Evolutionary conservation across 2,888 invertebrate species (phyloP).

Genomic region (Schizotus pectinicornis): DNA sequence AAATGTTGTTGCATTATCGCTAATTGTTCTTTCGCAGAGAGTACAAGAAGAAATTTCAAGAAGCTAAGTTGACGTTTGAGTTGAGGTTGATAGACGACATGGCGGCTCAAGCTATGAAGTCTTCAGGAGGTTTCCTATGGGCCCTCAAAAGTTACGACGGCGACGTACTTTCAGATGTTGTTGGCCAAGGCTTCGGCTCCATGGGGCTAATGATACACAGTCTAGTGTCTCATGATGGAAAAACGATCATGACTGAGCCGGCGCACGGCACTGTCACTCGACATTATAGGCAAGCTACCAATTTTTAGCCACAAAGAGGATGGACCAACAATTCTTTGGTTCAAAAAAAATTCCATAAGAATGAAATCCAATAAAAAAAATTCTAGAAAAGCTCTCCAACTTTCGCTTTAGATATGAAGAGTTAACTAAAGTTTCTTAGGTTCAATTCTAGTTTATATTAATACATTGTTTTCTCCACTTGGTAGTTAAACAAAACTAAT

Average conservation of each 20-base stretch:
- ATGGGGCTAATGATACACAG: constrained; percentile 89
- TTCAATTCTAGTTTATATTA: too few species aligned
- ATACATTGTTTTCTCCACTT: too few species aligned
- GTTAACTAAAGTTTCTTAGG: too few species aligned
- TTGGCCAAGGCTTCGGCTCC: constrained; percentile 77
- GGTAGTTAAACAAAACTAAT: not conserved
- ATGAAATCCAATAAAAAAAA: too few species aligned
- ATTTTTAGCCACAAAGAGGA: too few species aligned
- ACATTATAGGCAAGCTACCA: constrained; percentile 66
- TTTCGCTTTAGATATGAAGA: too few species aligned
- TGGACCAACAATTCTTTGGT: too few species aligned
- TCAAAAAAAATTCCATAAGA: too few species aligned
- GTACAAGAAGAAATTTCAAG: constrained; percentile 75
- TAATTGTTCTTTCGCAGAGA: constrained; percentile 56
- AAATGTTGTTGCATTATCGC: not conserved
- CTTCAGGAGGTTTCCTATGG: constrained; percentile 85
- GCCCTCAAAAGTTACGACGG: constrained; percentile 91
- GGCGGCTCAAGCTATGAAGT: constrained; percentile 83
- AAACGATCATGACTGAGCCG: constrained; percentile 85
- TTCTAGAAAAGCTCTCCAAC: too few species aligned
- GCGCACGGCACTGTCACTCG: constrained; percentile 89
- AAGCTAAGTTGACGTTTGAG: constrained; percentile 81
- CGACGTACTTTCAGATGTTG: constrained; percentile 84
- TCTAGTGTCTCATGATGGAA: constrained; percentile 81
- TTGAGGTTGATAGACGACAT: constrained; percentile 88